Conservation (phyloP, 2,113 vertebrate species). For the Miniopterus natalensis region DNA sequence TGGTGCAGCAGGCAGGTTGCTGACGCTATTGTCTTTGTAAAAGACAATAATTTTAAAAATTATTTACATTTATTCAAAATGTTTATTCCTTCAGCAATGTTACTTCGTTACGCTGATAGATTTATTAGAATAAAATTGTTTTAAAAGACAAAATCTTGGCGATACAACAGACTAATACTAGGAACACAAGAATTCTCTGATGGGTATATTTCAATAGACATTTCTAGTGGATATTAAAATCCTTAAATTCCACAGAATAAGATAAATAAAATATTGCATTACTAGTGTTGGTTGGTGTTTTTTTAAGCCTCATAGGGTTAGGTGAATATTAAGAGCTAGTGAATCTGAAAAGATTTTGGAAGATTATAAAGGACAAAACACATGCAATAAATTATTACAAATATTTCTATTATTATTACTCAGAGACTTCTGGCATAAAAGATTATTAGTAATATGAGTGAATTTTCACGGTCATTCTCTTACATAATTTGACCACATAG, state of each 20-base stretch:
- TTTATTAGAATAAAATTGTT: slow-evolving; percentile 57
- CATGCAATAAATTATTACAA: slow-evolving; percentile 1
- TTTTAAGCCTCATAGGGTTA: neutral
- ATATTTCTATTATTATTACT: slow-evolving; percentile 25
- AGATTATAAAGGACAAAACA: slow-evolving; percentile 52
- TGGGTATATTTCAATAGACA: neutral
- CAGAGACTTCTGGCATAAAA: slow-evolving; percentile 12
- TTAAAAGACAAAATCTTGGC: slow-evolving; percentile 27
- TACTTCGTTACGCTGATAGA: neutral
- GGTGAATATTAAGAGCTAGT: slow-evolving; percentile 38
- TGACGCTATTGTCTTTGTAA: neutral
- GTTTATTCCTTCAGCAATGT: neutral
- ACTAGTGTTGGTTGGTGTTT: neutral
- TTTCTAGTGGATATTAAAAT: slow-evolving; percentile 23
- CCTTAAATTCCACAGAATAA: slow-evolving; percentile 12
- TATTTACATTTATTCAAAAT: slow-evolving; percentile 51
- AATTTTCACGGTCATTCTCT: slow-evolving; percentile 24
- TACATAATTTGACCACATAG: neutral
- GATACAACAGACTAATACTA: neutral
- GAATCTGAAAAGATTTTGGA: neutral
- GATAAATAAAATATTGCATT: neutral
- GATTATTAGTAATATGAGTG: neutral
- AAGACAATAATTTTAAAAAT: slow-evolving; percentile 3
- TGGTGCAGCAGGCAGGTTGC: neutral
- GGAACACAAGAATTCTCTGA: neutral